Conservation (phyloP, 2,888 invertebrate species). For the Trissonchulus sp. region DNA sequence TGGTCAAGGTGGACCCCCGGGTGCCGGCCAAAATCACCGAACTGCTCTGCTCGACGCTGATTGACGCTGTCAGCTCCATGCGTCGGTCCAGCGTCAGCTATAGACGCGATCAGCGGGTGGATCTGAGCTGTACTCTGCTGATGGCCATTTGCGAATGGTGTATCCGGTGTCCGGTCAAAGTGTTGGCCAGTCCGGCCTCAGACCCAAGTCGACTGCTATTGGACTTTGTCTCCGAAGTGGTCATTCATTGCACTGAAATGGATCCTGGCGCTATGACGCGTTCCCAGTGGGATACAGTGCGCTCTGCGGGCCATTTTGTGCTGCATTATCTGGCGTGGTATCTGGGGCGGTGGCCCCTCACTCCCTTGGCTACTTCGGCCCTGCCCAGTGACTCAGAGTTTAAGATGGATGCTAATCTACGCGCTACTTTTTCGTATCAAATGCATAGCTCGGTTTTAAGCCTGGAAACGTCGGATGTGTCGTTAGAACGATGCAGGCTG, state of each 20-base stretch:
- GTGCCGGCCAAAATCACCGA: conserved; percentile 23
- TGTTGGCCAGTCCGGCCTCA: background rate
- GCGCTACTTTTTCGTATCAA: too few relatives aligned
- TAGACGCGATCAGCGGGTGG: background rate
- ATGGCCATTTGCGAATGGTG: conserved; percentile 10
- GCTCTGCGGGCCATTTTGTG: conserved; percentile 7
- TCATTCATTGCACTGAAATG: background rate
- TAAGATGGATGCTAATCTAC: too few relatives aligned
- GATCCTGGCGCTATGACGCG: background rate
- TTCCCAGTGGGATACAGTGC: background rate
- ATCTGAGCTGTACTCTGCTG: conserved; percentile 2
- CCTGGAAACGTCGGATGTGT: too few relatives aligned
- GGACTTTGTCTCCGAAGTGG: conserved; percentile 3
- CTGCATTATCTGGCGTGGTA: background rate
- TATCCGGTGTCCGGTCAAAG: background rate
- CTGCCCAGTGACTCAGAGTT: too few relatives aligned
- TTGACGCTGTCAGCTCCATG: conserved; percentile 1
- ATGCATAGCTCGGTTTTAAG: too few relatives aligned
- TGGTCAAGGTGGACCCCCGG: conserved; percentile 13
- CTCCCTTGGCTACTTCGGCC: background rate
- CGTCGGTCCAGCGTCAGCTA: background rate
- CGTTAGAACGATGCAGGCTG: too few relatives aligned
- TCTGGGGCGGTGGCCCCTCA: conserved; percentile 13
- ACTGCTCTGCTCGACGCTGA: background rate
- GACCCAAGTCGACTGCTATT: conserved; percentile 3